These are phyloP conservation scores for Rhynchotus rufescens DNA, from an alignment of 2,797 vertebrate species.

Conservation along the genomic window DNA sequence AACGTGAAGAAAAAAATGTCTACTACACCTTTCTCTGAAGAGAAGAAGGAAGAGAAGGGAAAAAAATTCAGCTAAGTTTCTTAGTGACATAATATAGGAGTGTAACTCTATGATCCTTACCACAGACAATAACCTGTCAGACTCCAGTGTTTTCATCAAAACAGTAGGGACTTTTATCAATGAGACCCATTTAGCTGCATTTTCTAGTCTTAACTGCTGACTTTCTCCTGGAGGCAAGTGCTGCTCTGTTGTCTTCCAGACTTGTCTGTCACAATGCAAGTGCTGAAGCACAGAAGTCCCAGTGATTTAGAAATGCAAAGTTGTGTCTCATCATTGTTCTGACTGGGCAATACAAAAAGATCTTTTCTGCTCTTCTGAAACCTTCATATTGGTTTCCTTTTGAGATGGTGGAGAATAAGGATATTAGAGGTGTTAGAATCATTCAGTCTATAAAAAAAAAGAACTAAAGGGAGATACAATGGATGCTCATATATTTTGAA, in stretches of 20 bases:
- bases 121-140: neutral
- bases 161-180: conserved; percentile 5
- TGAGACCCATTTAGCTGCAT: conserved; percentile 2
- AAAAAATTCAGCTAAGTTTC: neutral
- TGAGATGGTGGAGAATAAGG: neutral
- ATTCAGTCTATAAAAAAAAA: neutral
- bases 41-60: neutral
- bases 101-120: neutral
- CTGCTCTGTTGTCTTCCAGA: neutral
- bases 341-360: neutral
- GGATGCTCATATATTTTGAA: neutral
- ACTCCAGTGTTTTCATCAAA: conserved; percentile 20
- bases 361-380: neutral
- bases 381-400: conserved; percentile 28
- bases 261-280: neutral
- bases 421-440: neutral
- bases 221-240: neutral
- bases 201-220: conserved; percentile 11
- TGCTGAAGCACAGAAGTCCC: neutral
- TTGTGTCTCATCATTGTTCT: neutral
- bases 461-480: neutral
- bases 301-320: conserved; percentile 15
- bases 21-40: neutral
- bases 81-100: accelerated
- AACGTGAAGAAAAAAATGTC: neutral